Conservation (phyloP, 2,113 vertebrate species). For the Erythrocebus patas region DNA sequence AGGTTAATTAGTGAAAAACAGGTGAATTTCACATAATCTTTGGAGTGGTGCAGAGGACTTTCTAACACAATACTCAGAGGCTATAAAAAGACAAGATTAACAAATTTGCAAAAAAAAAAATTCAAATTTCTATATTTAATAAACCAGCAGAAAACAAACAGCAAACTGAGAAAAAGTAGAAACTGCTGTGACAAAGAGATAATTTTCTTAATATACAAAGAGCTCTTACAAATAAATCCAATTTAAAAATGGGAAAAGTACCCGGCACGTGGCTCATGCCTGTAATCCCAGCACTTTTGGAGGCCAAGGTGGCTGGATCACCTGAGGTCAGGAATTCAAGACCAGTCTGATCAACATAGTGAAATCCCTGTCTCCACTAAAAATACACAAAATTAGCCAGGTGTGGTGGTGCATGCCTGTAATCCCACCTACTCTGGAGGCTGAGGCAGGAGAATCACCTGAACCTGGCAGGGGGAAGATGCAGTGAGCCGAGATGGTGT, state of each 20-base stretch:
- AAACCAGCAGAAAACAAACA: background rate
- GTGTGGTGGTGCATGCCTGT: background rate
- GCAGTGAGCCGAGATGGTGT: background rate
- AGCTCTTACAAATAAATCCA: background rate
- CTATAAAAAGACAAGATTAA: background rate
- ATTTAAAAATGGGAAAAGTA: background rate
- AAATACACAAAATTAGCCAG: background rate
- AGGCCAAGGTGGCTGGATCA: background rate
- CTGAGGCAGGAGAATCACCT: background rate
- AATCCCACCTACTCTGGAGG: background rate
- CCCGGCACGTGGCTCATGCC: background rate
- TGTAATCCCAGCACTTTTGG: background rate
- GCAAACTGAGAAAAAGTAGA: background rate
- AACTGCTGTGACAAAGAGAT: background rate
- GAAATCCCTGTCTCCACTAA: background rate
- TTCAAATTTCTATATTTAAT: background rate
- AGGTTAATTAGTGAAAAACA: background rate
- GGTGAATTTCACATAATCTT: background rate
- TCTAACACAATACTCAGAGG: background rate
- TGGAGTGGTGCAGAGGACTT: background rate
- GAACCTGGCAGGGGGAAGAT: background rate
- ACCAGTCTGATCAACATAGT: background rate
- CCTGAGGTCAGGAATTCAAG: background rate
- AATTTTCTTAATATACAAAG: background rate
- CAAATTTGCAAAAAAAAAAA: background rate